phyloP scores from a whole-genome alignment of 2,888 invertebrate genomes.

The Aphodius granarius region DNA sequence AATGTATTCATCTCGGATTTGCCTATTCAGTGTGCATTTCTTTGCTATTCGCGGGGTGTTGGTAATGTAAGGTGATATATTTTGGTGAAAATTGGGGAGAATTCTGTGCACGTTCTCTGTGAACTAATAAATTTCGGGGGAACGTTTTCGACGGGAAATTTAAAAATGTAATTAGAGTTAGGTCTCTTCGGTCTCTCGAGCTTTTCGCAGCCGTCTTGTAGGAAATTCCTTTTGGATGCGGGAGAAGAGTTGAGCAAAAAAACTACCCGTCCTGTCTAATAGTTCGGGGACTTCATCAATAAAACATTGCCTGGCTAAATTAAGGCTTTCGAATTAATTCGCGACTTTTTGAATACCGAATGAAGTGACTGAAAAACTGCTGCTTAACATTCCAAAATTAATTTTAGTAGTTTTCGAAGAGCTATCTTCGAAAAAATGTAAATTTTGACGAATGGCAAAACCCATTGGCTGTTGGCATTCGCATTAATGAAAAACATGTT shows the following conservation, averaged over 20 bases:
- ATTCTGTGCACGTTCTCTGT: too few species aligned
- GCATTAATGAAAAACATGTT: too few species aligned
- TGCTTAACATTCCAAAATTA: neutral
- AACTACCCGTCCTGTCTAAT: conserved; percentile 23
- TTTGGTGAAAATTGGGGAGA: too few species aligned
- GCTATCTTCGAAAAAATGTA: conserved; percentile 9
- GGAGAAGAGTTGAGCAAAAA: conserved; percentile 19
- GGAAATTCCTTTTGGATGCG: conserved; percentile 15
- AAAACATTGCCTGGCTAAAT: conserved; percentile 36
- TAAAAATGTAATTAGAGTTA: conserved; percentile 31
- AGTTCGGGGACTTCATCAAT: conserved; percentile 34
- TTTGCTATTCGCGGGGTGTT: too few species aligned
- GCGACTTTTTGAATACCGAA: neutral
- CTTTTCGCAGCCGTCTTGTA: conserved; percentile 15
- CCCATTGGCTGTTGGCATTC: too few species aligned
- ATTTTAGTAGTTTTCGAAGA: too few species aligned
- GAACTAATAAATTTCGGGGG: conserved; percentile 14
- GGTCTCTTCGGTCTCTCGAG: conserved; percentile 15
- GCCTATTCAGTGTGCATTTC: too few species aligned
- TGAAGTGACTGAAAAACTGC: neutral
- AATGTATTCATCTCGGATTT: too few species aligned
- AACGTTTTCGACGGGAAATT: conserved; percentile 23
- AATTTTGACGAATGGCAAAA: conserved; percentile 1
- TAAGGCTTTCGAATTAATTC: conserved; percentile 19
- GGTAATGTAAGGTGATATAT: too few species aligned